Evolutionary conservation across 2,797 vertebrate genomes (phyloP), one percentile per base, ranked within the genome.

Genomic region (Microcaecilia unicolor): DNA sequence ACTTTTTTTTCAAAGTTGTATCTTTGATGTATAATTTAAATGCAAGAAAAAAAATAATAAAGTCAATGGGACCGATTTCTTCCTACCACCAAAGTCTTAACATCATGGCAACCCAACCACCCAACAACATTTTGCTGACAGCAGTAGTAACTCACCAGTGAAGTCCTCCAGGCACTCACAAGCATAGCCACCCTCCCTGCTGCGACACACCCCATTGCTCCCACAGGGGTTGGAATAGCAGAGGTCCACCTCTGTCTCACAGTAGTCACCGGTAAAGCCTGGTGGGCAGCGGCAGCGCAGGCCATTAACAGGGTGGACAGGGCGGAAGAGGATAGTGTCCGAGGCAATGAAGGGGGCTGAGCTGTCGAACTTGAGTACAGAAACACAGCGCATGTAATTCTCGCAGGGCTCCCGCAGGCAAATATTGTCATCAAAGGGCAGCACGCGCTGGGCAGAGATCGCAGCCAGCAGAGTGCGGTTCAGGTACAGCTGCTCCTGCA

Each of bases 371-470:
- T 88, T 89, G 31, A 97, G 76, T 56, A 97, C 93, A 0, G 94
- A 93, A 51, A 98, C 91, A 3, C 94, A 97, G 78, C 91, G 91
- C 94, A 97, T 91, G 81, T 97, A 98, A 78, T 97, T 97, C 78
- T 97, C 92, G 4, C 93, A 97, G 1, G 94, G 93, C 65, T 98
- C 94, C 0, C 93, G 85, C 28, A 98, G 79, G 69, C 94, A 98
- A 69, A 98, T 88, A 67, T 98, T 97, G 83, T 98, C 94, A 2
- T 98, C 94, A 8, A 98, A 98, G 15, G 94, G 94, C 31, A 97
- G 85, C 24, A 98, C 94, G 6, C 78, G 81, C 76, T 97, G 93
- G 0, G 89, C 89, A 0, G 92, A 90, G 56, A 92, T 76, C 57
- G 78, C 80, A 0, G 90, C 78, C 16, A 98, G 72, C 25, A 98